Evolutionary conservation across 2,888 invertebrate genomes (phyloP).

Genomic region (Mamestra brassicae): DNA sequence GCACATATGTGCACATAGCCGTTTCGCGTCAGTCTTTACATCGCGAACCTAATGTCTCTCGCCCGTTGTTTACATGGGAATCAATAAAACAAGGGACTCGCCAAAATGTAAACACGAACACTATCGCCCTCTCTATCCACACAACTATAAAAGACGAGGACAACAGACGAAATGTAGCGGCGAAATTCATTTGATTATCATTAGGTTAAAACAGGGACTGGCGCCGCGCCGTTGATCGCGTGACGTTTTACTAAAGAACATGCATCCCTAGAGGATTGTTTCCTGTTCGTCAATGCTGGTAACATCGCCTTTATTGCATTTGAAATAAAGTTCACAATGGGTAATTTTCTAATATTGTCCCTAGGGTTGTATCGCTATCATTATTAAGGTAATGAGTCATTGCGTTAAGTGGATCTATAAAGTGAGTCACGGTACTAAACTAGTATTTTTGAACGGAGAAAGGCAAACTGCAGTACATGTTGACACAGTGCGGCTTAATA

Average conservation of each 20-base stretch:
- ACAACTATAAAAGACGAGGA: slow-evolving; percentile 69
- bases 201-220: slow-evolving; percentile 81
- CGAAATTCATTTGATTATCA: slow-evolving; percentile 83
- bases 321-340: slow-evolving; percentile 68
- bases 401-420: slow-evolving; percentile 79
- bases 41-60: slow-evolving; percentile 62
- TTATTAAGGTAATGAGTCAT: slow-evolving; percentile 88
- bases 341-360: slow-evolving; percentile 8
- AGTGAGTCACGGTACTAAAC: slow-evolving; percentile 79
- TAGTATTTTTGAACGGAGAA: slow-evolving; percentile 68
- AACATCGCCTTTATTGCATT: slow-evolving; percentile 54
- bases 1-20: slow-evolving; percentile 20
- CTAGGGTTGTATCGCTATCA: slow-evolving; percentile 74
- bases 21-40: slow-evolving; percentile 42
- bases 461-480: slow-evolving; percentile 73
- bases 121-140: slow-evolving; percentile 62
- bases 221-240: slow-evolving; percentile 85
- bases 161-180: slow-evolving; percentile 69
- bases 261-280: slow-evolving; percentile 71
- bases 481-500: slow-evolving; percentile 77
- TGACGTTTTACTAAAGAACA: slow-evolving; percentile 75
- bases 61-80: slow-evolving; percentile 72
- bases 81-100: slow-evolving; percentile 78
- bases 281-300: slow-evolving; percentile 47
- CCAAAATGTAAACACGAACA: slow-evolving; percentile 66